These are phyloP conservation scores for Acronicta alni DNA, from an alignment of 2,888 invertebrate genomes.

Conservation along the genomic window DNA sequence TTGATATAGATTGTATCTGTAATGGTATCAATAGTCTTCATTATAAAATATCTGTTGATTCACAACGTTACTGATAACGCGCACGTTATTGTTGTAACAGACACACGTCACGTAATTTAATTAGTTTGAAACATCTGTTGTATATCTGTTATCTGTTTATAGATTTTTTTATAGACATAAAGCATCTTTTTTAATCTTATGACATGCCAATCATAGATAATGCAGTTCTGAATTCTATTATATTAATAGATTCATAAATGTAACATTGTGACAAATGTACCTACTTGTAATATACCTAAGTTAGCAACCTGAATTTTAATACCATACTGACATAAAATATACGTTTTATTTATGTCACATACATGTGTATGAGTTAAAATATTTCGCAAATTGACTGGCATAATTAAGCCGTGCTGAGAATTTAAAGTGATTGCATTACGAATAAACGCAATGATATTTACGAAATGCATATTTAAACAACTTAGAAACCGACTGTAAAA, in stretches of 20 bases:
- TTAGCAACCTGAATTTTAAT: background rate
- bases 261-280: background rate
- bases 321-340: background rate
- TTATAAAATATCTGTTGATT: conserved; percentile 11
- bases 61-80: conserved; percentile 8
- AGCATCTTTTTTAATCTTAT: conserved; percentile 10
- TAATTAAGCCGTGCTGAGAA: background rate
- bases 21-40: conserved; percentile 5
- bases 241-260: background rate
- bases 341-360: background rate
- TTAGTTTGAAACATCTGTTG: conserved; percentile 2
- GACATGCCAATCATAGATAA: conserved; percentile 11
- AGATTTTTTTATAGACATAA: conserved; percentile 9
- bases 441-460: background rate
- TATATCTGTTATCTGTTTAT: conserved; percentile 18
- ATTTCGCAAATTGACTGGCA: background rate
- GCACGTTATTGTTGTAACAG: conserved; percentile 5
- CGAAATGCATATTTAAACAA: too few relatives aligned
- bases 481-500: too few relatives aligned
- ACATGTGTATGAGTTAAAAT: background rate
- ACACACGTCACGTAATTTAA: conserved; percentile 18
- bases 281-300: background rate
- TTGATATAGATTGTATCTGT: background rate
- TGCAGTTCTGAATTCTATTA: conserved; percentile 16
- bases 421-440: background rate